phyloP scores from a whole-genome alignment of 2,113 vertebrate species.

The Ageneiosus marmoratus region DNA sequence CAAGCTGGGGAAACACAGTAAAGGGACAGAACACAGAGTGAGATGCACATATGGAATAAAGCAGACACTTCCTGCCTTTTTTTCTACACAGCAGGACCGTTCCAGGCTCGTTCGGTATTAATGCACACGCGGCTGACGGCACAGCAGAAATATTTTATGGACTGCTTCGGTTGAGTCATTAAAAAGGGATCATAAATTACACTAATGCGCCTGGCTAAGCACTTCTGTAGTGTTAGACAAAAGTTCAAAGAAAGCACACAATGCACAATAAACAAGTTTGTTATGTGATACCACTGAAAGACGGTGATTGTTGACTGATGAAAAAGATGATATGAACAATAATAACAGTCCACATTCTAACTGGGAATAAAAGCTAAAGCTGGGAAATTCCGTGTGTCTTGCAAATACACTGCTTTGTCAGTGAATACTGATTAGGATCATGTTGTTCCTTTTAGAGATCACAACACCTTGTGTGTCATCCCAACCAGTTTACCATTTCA shows the following conservation, averaged over 20 bases:
- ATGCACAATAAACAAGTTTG: slow-evolving; percentile 4
- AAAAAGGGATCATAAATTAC: slow-evolving; percentile 1
- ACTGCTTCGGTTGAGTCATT: background rate
- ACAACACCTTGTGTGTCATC: background rate
- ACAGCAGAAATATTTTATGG: background rate
- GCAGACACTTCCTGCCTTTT: background rate
- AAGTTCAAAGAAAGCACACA: slow-evolving; percentile 10
- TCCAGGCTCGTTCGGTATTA: background rate
- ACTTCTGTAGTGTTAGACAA: slow-evolving; percentile 3
- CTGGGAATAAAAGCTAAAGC: background rate
- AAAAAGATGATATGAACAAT: background rate
- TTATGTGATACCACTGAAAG: slow-evolving; percentile 8
- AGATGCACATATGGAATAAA: slow-evolving; percentile 20
- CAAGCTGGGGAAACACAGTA: slow-evolving; percentile 81
- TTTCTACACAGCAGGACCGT: too few species aligned
- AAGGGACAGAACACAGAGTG: slow-evolving; percentile 19
- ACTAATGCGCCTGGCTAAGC: slow-evolving; percentile 1
- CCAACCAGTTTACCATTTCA: slow-evolving; percentile 25
- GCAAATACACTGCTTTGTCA: background rate
- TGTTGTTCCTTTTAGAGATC: background rate
- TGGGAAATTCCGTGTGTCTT: background rate
- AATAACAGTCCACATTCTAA: background rate
- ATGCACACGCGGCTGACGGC: background rate
- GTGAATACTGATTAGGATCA: background rate
- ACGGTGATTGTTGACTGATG: background rate